These are phyloP conservation scores for Dipus sagitta DNA, from an alignment of 2,797 vertebrate genomes.

Conservation along the genomic window DNA sequence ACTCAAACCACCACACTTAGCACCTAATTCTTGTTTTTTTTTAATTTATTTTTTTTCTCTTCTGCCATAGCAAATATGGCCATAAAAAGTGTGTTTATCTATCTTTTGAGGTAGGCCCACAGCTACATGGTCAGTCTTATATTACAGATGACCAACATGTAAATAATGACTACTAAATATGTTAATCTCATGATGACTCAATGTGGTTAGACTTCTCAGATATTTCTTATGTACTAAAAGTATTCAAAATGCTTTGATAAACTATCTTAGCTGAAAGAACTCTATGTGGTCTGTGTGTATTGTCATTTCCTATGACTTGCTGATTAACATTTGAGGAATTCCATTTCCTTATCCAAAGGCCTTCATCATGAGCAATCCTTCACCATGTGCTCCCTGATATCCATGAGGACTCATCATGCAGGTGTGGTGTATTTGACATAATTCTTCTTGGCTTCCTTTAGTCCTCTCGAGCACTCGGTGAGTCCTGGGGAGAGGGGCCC, in stretches of 20 bases:
- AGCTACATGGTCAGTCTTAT: background rate
- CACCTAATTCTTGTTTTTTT: background rate
- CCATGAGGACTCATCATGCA: background rate
- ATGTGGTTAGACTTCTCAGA: background rate
- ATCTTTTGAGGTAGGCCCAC: background rate
- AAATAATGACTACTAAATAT: background rate
- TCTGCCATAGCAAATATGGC: background rate
- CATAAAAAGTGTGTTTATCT: background rate
- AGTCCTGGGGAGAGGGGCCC: too few relatives aligned
- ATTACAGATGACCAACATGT: background rate
- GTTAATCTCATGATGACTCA: background rate
- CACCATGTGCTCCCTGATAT: fast-evolving
- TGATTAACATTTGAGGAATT: background rate
- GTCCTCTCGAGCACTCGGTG: background rate
- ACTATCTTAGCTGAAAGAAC: background rate
- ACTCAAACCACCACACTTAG: background rate
- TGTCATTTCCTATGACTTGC: background rate
- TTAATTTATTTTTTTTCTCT: too few relatives aligned
- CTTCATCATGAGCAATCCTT: background rate
- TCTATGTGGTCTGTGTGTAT: background rate
- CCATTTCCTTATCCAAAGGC: background rate
- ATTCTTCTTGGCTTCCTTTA: background rate
- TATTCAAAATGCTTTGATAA: background rate
- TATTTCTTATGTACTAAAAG: background rate
- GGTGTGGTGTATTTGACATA: too few relatives aligned